These are phyloP conservation scores for Lycia hirtaria DNA, from an alignment of 2,888 invertebrate genomes.

Conservation along the genomic window DNA sequence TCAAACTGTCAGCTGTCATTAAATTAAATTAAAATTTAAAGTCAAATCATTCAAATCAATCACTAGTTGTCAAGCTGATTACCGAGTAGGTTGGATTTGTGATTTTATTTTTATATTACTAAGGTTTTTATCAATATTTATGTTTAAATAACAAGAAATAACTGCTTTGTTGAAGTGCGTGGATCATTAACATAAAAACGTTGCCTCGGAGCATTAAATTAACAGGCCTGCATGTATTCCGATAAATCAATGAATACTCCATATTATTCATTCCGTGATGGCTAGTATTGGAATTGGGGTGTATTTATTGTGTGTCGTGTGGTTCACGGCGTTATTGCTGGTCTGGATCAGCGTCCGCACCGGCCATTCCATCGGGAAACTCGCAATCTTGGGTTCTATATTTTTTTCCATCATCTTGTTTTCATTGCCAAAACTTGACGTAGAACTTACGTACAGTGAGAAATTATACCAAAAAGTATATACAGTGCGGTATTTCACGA, in stretches of 20 bases:
- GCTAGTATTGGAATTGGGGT: conserved; percentile 87
- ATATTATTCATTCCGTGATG: conserved; percentile 54
- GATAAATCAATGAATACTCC: conserved; percentile 44
- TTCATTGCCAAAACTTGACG: conserved; percentile 84
- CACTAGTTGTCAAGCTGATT: neutral
- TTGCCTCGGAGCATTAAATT: conserved; percentile 54
- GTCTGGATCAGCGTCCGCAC: conserved; percentile 88
- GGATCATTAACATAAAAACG: conserved; percentile 49
- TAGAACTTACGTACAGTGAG: conserved; percentile 58
- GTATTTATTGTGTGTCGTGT: conserved; percentile 87
- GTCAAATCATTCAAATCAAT: neutral
- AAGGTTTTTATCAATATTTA: conserved; percentile 46
- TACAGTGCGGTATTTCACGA: conserved; percentile 61
- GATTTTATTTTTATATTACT: conserved; percentile 44
- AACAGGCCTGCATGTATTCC: conserved; percentile 51
- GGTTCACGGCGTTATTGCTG: conserved; percentile 87
- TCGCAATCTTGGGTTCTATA: conserved; percentile 82
- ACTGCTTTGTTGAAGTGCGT: conserved; percentile 49
- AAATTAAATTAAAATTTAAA: neutral
- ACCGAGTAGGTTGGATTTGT: conserved; percentile 26
- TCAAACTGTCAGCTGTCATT: no score
- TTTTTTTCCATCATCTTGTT: conserved; percentile 86
- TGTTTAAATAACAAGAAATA: conserved; percentile 47
- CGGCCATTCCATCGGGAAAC: conserved; percentile 87
- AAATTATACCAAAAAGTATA: conserved; percentile 80